Evolutionary conservation across 2,888 invertebrate genomes (phyloP).

Genomic region (Drosophila barbarae): DNA sequence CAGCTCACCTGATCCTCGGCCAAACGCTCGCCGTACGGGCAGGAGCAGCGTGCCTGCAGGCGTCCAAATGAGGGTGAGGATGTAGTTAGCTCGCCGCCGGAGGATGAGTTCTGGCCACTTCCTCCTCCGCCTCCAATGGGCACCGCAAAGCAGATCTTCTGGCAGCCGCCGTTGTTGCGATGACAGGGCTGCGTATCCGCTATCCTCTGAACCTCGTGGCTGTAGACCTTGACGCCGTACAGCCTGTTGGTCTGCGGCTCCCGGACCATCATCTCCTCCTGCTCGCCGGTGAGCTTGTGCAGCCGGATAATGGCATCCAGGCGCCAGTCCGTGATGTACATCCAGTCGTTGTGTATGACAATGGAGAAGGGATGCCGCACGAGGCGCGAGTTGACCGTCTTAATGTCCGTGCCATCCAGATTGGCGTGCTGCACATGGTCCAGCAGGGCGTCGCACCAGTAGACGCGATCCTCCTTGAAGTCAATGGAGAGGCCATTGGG

Average conservation of each 20-base stretch:
- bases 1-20: slow-evolving; percentile 86
- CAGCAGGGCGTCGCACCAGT: slow-evolving; percentile 98
- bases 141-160: slow-evolving; percentile 96
- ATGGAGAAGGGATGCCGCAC: slow-evolving; percentile 95
- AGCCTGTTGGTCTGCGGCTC: slow-evolving; percentile 94
- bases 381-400: slow-evolving; percentile 91
- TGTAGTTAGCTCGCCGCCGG: slow-evolving; percentile 75
- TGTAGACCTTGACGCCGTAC: slow-evolving; percentile 95
- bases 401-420: slow-evolving; percentile 93
- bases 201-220: slow-evolving; percentile 86
- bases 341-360: slow-evolving; percentile 92
- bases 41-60: slow-evolving; percentile 88
- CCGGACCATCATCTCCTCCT: slow-evolving; percentile 91
- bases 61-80: slow-evolving; percentile 51
- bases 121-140: slow-evolving; percentile 79
- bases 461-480: slow-evolving; percentile 90
- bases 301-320: slow-evolving; percentile 95
- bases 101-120: not conserved
- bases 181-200: slow-evolving; percentile 90
- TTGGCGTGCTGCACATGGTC: slow-evolving; percentile 97
- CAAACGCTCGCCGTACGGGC: slow-evolving; percentile 94
- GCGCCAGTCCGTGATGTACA: slow-evolving; percentile 99
- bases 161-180: slow-evolving; percentile 92
- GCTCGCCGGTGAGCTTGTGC: slow-evolving; percentile 92
- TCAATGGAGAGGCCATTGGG: slow-evolving; percentile 98